A percentile compares a stretch with the other conserved stretches of the same genome.
Evolutionary conservation across 2,888 invertebrate species (phyloP).

Genomic region (Tachina fera): DNA sequence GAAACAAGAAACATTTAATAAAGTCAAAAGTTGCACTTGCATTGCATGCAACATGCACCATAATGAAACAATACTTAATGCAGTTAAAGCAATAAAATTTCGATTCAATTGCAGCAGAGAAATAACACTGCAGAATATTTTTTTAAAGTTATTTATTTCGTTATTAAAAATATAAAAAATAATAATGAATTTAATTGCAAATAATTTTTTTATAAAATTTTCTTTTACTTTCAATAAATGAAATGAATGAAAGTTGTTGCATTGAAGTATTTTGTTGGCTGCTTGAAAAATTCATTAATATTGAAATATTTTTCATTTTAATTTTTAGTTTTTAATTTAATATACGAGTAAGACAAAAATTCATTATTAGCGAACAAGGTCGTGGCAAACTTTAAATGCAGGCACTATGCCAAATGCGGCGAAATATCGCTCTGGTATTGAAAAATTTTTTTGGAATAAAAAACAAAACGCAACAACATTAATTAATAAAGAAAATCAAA

Average conservation of each 20-base stretch:
- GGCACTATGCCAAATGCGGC: slow-evolving; percentile 42
- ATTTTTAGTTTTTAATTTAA: slow-evolving; percentile 13
- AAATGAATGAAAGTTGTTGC: slow-evolving; percentile 37
- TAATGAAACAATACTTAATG: slow-evolving; percentile 57
- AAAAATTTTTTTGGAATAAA: slow-evolving; percentile 8
- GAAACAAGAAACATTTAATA: slow-evolving; percentile 52
- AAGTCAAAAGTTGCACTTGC: slow-evolving; percentile 62
- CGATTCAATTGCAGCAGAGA: slow-evolving; percentile 48
- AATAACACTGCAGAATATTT: not conserved
- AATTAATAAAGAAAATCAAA: slow-evolving; percentile 13
- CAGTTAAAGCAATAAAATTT: slow-evolving; percentile 43
- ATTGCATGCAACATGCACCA: slow-evolving; percentile 80
- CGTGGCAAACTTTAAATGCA: slow-evolving; percentile 42
- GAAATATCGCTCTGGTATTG: slow-evolving; percentile 22
- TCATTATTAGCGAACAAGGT: slow-evolving; percentile 42
- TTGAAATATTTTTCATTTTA: slow-evolving; percentile 1
- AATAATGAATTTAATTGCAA: not conserved
- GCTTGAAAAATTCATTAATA: slow-evolving; percentile 1
- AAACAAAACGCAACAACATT: not conserved
- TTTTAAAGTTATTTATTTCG: not conserved
- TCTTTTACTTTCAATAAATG: slow-evolving; percentile 46
- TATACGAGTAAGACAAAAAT: not conserved
- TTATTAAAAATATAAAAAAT: not conserved
- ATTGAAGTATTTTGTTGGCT: slow-evolving; percentile 16
- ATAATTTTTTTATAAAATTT: not conserved